phyloP scores from a whole-genome alignment of 2,113 vertebrate species.

The Caloenas nicobarica region DNA sequence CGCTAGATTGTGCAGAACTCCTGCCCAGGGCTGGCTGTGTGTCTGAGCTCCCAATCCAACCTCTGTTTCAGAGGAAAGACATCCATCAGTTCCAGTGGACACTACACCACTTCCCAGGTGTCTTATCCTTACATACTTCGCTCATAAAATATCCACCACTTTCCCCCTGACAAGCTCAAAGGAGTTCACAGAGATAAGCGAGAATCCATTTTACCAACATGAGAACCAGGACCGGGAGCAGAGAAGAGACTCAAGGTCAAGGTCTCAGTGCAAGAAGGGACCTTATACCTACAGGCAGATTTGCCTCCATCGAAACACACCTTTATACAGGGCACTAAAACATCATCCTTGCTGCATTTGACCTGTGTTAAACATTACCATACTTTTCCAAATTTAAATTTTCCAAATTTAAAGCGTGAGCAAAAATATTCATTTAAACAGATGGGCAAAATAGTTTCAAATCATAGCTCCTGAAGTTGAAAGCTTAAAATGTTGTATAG shows the following conservation, averaged over 20 bases:
- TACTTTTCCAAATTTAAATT: neutral
- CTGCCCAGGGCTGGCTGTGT: neutral
- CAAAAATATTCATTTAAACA: neutral
- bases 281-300: neutral
- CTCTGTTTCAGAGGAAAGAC: neutral
- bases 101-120: neutral
- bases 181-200: neutral
- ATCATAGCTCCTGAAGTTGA: neutral
- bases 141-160: neutral
- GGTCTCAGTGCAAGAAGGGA: neutral
- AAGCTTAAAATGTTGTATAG: neutral
- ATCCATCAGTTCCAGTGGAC: neutral
- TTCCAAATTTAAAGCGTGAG: neutral
- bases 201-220: neutral
- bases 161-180: neutral
- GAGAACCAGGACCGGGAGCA: neutral
- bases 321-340: neutral
- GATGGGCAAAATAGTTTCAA: neutral
- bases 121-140: neutral
- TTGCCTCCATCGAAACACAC: neutral
- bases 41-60: neutral
- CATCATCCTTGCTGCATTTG: neutral
- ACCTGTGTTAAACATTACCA: neutral
- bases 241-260: neutral
- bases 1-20: fast-evolving